These are phyloP conservation scores for Acanthisitta chloris DNA, from an alignment of 2,113 vertebrate species.

Conservation along the genomic window DNA sequence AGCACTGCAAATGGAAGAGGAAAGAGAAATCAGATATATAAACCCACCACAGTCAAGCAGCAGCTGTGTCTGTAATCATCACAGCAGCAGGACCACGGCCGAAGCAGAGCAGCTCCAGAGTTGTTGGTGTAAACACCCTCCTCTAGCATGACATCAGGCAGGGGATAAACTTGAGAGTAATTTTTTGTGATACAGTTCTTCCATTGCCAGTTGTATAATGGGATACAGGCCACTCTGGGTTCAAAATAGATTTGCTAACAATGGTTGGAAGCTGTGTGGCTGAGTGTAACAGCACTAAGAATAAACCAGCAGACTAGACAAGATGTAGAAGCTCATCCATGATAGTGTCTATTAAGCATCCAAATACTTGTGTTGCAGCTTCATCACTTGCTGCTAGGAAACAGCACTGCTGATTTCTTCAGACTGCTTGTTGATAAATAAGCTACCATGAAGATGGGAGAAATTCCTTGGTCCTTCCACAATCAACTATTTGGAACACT, in stretches of 20 bases:
- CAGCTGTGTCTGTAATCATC: background rate
- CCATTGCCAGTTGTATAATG: background rate
- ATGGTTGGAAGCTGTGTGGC: background rate
- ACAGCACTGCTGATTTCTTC: background rate
- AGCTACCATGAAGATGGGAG: background rate
- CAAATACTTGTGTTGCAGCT: background rate
- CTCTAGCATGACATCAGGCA: background rate
- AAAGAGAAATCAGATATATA: background rate
- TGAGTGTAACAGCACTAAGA: background rate
- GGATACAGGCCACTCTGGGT: background rate
- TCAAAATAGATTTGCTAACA: background rate
- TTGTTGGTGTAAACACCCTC: background rate
- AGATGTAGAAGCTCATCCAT: background rate
- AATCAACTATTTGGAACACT: background rate
- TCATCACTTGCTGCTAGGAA: slow-evolving; percentile 6
- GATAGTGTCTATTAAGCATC: background rate
- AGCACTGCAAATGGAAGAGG: background rate
- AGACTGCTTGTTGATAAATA: background rate
- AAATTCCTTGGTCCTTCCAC: background rate
- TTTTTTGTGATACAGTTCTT: background rate
- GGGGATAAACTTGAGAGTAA: background rate
- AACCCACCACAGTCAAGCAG: background rate
- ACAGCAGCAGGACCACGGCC: background rate
- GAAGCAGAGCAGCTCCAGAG: background rate
- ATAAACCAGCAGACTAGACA: background rate